Percentiles rank a stretch among this genome's conserved stretches.
Conservation (phyloP, 1,140 invertebrate species). For the Formica exsecta region DNA sequence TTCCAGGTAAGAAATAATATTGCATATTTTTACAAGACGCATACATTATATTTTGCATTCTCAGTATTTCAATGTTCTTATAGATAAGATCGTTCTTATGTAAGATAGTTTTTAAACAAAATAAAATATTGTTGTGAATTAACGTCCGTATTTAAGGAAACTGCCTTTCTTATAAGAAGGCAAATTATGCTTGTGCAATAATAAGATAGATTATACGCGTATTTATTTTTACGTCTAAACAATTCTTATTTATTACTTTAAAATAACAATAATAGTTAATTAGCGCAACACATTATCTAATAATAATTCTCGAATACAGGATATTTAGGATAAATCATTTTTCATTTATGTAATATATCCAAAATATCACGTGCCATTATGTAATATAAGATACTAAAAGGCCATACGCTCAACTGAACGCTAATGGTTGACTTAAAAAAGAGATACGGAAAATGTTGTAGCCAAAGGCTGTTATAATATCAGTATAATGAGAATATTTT, state of each 20-base stretch:
- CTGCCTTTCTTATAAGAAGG: neutral
- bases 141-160: neutral
- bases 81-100: too few species aligned
- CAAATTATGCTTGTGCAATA: neutral
- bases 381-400: neutral
- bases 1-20: neutral
- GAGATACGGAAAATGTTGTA: neutral
- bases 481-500: conserved; percentile 34
- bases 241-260: neutral
- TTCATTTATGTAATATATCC: neutral
- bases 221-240: neutral
- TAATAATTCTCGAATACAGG: neutral
- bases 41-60: neutral
- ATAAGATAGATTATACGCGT: neutral
- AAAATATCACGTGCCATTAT: neutral
- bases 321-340: neutral
- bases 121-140: neutral
- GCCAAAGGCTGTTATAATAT: conserved; percentile 7
- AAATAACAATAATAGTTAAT: conserved; percentile 6
- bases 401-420: neutral
- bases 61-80: neutral
- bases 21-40: neutral
- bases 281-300: neutral
- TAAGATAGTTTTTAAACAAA: too few species aligned
- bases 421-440: neutral